Evolutionary conservation across 2,113 vertebrate species (phyloP).

Genomic region (Spheniscus mendiculus): DNA sequence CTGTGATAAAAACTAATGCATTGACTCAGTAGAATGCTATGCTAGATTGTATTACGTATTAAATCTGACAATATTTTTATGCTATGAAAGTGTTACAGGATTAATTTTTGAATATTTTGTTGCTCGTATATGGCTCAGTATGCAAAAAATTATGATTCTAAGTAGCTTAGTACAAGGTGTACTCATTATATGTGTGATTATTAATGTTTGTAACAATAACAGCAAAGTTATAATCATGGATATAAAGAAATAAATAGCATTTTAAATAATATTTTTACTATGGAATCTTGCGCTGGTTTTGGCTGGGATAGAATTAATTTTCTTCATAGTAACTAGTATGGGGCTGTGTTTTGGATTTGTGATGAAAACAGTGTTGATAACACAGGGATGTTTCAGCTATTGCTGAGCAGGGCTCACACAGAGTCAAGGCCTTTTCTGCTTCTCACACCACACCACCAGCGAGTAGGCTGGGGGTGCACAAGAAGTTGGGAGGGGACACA

Average conservation of each 20-base stretch:
- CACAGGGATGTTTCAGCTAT: neutral
- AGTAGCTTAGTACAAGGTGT: neutral
- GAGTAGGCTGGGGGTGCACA: neutral
- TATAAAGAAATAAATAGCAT: neutral
- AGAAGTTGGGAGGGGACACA: neutral
- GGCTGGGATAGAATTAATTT: neutral
- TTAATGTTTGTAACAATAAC: neutral
- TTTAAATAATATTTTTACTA: neutral
- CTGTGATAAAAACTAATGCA: neutral
- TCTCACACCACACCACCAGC: fast-evolving
- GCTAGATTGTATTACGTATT: neutral
- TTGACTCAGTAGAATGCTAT: neutral
- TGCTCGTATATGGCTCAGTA: neutral
- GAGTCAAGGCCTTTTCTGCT: neutral
- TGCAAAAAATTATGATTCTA: neutral
- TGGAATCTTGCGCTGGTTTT: neutral
- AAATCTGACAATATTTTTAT: neutral
- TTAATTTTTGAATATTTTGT: neutral
- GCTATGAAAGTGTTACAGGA: neutral
- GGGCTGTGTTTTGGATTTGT: neutral
- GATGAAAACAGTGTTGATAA: neutral
- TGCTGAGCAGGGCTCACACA: neutral
- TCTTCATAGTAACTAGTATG: neutral
- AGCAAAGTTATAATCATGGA: neutral
- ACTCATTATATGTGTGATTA: neutral